phyloP scores from a whole-genome alignment of 2,113 vertebrate species.

The Agelaius tricolor region DNA sequence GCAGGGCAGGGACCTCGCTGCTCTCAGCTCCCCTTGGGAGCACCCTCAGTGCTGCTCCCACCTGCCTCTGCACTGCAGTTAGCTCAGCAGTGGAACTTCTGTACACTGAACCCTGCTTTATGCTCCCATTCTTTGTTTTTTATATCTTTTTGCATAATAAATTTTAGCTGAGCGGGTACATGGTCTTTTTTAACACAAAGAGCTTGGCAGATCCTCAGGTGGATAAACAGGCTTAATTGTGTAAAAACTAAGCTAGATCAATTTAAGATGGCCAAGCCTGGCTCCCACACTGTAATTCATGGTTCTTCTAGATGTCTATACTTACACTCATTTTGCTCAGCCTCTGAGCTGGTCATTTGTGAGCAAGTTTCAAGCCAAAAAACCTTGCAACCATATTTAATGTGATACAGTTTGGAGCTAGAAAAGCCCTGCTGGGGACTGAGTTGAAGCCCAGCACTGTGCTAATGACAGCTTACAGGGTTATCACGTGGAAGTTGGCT shows the following conservation, averaged over 20 bases:
- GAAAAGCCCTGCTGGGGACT: neutral
- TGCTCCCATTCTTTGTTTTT: neutral
- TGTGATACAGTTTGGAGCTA: neutral
- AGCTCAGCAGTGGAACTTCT: neutral
- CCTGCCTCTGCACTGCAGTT: neutral
- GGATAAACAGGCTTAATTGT: neutral
- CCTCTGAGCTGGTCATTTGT: neutral
- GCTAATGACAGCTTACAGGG: neutral
- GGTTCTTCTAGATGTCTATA: neutral
- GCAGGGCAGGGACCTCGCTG: rapidly evolving
- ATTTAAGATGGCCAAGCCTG: neutral
- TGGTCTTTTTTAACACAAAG: neutral
- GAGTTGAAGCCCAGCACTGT: neutral
- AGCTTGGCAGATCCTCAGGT: neutral
- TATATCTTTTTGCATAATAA: neutral
- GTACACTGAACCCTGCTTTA: neutral
- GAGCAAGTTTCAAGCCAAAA: neutral
- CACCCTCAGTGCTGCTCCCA: rapidly evolving
- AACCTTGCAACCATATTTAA: neutral
- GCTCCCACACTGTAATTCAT: neutral
- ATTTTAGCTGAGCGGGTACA: neutral
- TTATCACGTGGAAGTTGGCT: neutral
- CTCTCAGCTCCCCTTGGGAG: rapidly evolving
- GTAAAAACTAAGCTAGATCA: neutral
- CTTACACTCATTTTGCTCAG: neutral